These are phyloP conservation scores for Troides oblongomaculatus DNA, from an alignment of 2,888 invertebrate species.

Conservation along the genomic window DNA sequence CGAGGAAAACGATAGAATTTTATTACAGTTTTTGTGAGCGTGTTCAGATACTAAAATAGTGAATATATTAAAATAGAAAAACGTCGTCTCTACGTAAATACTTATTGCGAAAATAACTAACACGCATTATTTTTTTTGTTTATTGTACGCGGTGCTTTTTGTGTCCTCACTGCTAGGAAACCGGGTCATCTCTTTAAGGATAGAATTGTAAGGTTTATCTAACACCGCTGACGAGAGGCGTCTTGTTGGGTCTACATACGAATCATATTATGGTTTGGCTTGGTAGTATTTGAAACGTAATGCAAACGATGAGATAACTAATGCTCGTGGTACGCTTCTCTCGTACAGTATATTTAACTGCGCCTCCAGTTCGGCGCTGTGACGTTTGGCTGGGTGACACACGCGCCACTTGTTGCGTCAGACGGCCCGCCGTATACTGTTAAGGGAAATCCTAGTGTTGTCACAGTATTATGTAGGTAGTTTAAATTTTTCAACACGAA, in stretches of 20 bases:
- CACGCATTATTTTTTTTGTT: not conserved
- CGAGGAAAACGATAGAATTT: not conserved
- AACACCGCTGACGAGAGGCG: too few relatives aligned
- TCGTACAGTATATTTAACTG: slow-evolving; percentile 4
- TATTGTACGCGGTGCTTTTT: not conserved
- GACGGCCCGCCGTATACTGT: not conserved
- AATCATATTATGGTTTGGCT: not conserved
- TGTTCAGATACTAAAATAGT: not conserved
- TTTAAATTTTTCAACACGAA: not conserved
- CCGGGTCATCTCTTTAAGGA: not conserved
- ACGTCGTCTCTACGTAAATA: not conserved
- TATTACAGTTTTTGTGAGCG: not conserved
- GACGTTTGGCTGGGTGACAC: slow-evolving; percentile 15
- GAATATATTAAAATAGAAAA: not conserved
- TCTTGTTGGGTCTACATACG: too few relatives aligned
- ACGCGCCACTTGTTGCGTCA: slow-evolving; percentile 23
- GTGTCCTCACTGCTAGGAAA: not conserved
- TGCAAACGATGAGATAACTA: not conserved
- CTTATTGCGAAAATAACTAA: too few relatives aligned
- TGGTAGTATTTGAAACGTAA: not conserved
- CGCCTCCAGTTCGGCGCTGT: not conserved
- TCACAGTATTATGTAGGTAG: not conserved
- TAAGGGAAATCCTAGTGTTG: slow-evolving; percentile 20
- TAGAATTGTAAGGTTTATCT: too few relatives aligned
- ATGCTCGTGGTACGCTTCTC: not conserved